Evolutionary conservation across 2,113 vertebrate genomes (phyloP).

Genomic region (Procavia capensis): DNA sequence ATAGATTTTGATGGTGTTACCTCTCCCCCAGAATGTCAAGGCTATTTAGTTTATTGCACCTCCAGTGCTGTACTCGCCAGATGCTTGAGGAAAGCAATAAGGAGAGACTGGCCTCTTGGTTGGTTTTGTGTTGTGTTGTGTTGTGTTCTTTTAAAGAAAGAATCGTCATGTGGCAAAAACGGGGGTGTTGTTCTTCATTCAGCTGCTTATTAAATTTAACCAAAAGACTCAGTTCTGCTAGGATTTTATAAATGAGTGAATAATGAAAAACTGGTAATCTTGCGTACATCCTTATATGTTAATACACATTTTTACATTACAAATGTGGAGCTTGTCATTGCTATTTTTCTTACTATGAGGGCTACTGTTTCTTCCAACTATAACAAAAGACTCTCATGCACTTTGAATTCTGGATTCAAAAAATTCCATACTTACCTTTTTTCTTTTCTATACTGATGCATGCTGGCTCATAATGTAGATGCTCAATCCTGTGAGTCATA

Average conservation of each 20-base stretch:
- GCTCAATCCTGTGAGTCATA: not conserved
- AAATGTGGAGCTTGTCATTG: not conserved
- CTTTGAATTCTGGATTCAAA: not conserved
- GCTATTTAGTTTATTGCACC: constrained; percentile 77
- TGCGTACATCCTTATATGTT: not conserved
- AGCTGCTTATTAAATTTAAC: not conserved
- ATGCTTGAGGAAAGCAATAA: constrained; percentile 51
- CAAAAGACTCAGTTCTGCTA: not conserved
- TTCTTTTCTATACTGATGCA: not conserved
- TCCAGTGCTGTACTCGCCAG: constrained; percentile 68
- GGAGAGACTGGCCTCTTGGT: not conserved
- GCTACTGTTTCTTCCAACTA: not conserved
- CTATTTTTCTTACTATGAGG: not conserved
- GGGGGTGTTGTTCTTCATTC: constrained; percentile 62
- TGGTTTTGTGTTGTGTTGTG: not conserved
- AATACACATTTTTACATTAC: constrained; percentile 36
- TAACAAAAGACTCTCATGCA: not conserved
- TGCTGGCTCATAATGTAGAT: not conserved
- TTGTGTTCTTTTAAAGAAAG: not conserved
- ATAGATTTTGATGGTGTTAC: constrained; percentile 84
- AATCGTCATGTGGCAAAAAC: not conserved
- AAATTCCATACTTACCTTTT: not conserved
- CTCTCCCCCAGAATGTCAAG: constrained; percentile 82
- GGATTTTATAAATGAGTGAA: not conserved
- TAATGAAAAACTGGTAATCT: not conserved